These are phyloP conservation scores for Apteryx mantelli DNA, from an alignment of 2,113 vertebrate genomes.

Conservation along the genomic window DNA sequence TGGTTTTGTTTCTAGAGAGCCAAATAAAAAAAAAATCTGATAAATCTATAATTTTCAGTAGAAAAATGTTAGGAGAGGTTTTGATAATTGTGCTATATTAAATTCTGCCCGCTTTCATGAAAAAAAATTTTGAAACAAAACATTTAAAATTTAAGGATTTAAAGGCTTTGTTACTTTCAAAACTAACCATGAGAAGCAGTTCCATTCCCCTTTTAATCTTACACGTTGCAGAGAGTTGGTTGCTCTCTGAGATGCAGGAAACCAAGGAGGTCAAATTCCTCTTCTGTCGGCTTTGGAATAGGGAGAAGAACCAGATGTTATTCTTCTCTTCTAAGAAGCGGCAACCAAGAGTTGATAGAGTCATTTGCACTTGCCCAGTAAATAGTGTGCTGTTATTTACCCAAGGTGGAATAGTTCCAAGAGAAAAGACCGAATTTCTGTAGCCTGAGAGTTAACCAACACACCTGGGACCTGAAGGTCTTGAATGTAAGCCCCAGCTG, in stretches of 20 bases:
- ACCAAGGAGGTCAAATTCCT: accelerated
- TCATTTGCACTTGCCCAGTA: accelerated
- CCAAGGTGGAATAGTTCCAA: accelerated
- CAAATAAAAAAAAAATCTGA: background rate
- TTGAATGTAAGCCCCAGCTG: background rate
- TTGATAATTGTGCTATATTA: background rate
- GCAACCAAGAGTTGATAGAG: background rate
- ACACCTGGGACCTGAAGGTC: background rate
- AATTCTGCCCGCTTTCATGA: background rate
- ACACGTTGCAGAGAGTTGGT: background rate
- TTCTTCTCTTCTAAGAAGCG: background rate
- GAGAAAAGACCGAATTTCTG: background rate
- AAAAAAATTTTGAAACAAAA: background rate
- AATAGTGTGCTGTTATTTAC: accelerated
- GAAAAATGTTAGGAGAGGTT: background rate
- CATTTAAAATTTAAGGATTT: background rate
- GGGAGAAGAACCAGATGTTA: background rate
- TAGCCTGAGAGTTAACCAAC: background rate
- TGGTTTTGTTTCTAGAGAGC: background rate
- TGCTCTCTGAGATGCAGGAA: background rate
- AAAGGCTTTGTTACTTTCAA: background rate
- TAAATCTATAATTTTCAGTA: background rate
- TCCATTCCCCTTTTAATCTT: background rate
- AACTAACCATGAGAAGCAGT: background rate
- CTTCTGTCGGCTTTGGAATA: background rate